phyloP scores from a whole-genome alignment of 2,797 vertebrate genomes.

The Hyperoplus lanceolatus region DNA sequence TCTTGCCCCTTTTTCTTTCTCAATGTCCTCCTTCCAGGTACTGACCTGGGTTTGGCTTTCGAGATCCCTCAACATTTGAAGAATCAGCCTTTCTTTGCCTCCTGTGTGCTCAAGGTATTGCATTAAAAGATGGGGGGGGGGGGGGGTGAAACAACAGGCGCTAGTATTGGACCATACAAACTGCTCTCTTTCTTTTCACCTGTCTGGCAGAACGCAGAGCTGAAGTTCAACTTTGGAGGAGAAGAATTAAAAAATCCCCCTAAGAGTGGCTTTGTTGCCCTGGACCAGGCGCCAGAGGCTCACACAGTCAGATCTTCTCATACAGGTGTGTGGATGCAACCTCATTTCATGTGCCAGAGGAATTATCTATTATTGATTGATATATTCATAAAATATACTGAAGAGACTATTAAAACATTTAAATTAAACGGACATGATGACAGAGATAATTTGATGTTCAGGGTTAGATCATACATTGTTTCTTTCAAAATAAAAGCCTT shows the following conservation, averaged over 20 bases:
- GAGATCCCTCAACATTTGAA: conserved; percentile 90
- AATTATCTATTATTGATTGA: too few relatives aligned
- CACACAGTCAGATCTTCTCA: conserved; percentile 91
- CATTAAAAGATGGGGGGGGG: neutral
- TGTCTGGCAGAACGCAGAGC: conserved; percentile 91
- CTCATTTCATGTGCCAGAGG: neutral
- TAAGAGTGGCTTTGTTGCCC: conserved; percentile 90
- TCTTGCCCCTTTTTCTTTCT: neutral
- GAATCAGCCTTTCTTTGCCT: conserved; percentile 92
- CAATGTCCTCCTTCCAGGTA: conserved; percentile 82
- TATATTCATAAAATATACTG: neutral
- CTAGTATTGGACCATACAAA: neutral
- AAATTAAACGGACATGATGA: too few relatives aligned
- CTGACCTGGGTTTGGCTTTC: conserved; percentile 94
- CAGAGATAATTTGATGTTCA: conserved; percentile 3
- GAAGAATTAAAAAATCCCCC: conserved; percentile 94
- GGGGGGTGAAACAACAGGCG: neutral
- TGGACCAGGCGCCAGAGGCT: conserved; percentile 89
- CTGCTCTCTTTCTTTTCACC: neutral
- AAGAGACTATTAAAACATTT: neutral
- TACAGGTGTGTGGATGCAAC: conserved; percentile 82
- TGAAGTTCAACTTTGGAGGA: conserved; percentile 98
- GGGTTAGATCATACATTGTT: neutral
- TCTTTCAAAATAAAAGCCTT: conserved; percentile 2
- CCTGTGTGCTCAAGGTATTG: conserved; percentile 95